Base-by-base conservation (phyloP, 2,113 vertebrate species). In the Epinephelus lanceolatus region DNA sequence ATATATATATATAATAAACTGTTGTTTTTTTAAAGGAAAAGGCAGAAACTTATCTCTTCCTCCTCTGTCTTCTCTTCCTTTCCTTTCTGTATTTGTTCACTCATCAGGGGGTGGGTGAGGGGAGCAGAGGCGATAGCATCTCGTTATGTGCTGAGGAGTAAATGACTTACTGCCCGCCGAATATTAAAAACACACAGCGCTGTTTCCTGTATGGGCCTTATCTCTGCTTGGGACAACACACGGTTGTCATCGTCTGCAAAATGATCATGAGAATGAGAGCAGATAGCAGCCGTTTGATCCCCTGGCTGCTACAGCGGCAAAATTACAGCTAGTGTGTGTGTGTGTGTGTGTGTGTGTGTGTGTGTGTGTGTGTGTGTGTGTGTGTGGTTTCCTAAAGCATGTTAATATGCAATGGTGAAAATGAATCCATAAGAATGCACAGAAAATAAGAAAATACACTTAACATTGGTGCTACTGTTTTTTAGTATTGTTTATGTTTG, bases 171-270 rank as follows among this genome's bases (percentile, higher is more conserved):
- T 30, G 60, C 52, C 71, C 30, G 60, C 19, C 33, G 59, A 88
- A 85, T 83, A 88, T 88, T 88, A 85, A 87, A 89, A 87, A 78
- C 80, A 84, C 80, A 89, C 71, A 80, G 62, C 13, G 23, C 56
- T 61, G 49, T 52, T 62, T 81, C 70, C 77, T 76, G 73, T 33
- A 76, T 19, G 12, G 15, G 66, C 33, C 77, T 87, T 88, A 90
- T 91, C 84, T 71, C 55, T 37, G 45, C 33, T 80, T 70, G 74
- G 65, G 74, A 86, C 75, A 87, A 75, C 73, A 81, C 81, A 49
- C 19, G 60, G 59, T 60, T 80, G 78, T 83, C 72, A 81, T 84
- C 78, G 23, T 42, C 71, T 71, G 59, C 49, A 69, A 76, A 81
- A 83, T 74, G 63, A 84, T 84, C 57, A 78, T 53, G 25, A 86